Evolutionary conservation across 2,113 vertebrate genomes (phyloP), one percentile per base, ranked within the genome.

Genomic region (Sinocyclocheilus rhinocerous): DNA sequence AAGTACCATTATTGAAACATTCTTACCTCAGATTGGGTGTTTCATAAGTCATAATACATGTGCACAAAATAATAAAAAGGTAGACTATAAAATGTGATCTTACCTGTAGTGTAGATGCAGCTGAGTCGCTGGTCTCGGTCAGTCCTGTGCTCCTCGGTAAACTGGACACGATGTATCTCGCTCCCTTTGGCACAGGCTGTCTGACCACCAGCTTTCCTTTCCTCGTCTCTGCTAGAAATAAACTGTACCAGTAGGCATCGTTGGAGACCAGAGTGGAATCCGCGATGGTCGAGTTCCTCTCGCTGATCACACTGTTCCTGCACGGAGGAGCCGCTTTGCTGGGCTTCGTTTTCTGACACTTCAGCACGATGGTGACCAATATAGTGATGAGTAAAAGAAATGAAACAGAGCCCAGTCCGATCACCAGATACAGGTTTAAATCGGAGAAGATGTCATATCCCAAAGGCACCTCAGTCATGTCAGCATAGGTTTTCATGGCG

Each of bases 241-340:
- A 61, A 81, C 89, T 91, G 86, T 90, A 90, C 90, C 90, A 91
- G 86, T 91, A 91, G 33, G 91, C 91, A 86, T 91, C 91, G 18
- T 89, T 91, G 72, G 91, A 91, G 20, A 90, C 87, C 67, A 91
- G 33, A 24, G 88, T 90, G 72, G 90, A 90, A 24, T 91, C 91
- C 8, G 91, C 89, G 33, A 90, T 84, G 83, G 89, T 89, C 1
- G 91, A 91, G 80, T 90, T 90, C 65, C 90, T 91, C 79, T 90
- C 87, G 45, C 91, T 91, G 83, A 87, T 83, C 69, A 90, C 85
- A 72, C 90, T 91, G 88, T 90, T 91, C 85, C 90, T 85, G 63
- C 81, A 65, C 65, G 85, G 29, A 86, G 89, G 89, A 76, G 87
- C n/a, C n/a, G n/a, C n/a, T n/a, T n/a, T n/a, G n/a, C n/a, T n/a